Conservation (phyloP, 35 echinoderm and acorn worm genomes). For the Ptychodera flava region DNA sequence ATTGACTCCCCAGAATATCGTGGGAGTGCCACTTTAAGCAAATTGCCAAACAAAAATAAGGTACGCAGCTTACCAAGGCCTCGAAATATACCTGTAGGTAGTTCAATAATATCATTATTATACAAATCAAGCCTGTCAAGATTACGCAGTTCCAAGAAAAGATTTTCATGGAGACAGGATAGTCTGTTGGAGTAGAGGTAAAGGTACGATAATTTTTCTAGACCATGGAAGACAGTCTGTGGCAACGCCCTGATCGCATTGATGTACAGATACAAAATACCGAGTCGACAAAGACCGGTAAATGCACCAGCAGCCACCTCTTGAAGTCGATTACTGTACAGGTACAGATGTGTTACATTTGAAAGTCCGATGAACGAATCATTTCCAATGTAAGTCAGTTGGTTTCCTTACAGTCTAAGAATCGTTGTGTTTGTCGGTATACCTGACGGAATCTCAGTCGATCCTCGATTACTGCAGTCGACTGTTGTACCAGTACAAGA, state of each 20-base stretch:
- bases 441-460: background rate
- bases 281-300: background rate
- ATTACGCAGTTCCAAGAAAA: background rate
- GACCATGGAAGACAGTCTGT: background rate
- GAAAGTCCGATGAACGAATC: background rate
- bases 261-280: background rate
- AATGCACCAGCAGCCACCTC: background rate
- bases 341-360: background rate
- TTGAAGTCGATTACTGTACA: background rate
- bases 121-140: background rate
- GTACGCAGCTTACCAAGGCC: background rate
- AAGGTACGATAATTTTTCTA: background rate
- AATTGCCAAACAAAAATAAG: background rate
- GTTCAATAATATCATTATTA: background rate
- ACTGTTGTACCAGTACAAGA: background rate
- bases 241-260: background rate
- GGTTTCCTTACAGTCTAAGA: background rate
- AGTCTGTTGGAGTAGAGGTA: background rate
- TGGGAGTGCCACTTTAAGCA: too few relatives aligned
- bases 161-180: background rate
- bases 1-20: too few relatives aligned
- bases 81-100: background rate
- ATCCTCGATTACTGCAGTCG: background rate
- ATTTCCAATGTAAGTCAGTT: background rate
- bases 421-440: background rate